Conservation (phyloP, 2,797 vertebrate species). For the Halcyon chelicuti region DNA sequence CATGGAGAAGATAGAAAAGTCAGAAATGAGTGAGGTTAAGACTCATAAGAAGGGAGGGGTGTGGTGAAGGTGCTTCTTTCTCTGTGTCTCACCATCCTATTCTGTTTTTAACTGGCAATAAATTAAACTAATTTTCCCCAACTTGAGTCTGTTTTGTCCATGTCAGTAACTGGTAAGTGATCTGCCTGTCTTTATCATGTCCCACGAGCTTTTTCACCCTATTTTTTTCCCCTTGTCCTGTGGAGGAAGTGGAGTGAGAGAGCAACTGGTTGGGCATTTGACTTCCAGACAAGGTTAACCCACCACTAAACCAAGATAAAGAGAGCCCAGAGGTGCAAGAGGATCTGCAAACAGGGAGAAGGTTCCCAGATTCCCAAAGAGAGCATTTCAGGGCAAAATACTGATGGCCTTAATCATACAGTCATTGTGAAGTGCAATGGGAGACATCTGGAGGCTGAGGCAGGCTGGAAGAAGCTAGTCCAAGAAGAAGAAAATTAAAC, state of each 20-base stretch:
- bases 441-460: background rate
- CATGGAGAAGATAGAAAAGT: background rate
- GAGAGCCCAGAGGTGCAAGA: background rate
- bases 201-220: background rate
- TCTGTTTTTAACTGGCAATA: background rate
- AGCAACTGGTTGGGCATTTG: background rate
- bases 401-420: background rate
- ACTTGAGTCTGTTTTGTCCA: background rate
- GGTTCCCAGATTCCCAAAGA: background rate
- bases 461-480: background rate
- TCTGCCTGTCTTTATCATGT: background rate
- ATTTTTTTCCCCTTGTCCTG: background rate
- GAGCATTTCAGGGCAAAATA: background rate
- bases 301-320: background rate
- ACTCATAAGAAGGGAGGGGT: background rate
- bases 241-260: background rate
- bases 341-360: background rate
- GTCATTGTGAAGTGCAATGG: background rate
- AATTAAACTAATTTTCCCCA: background rate
- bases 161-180: background rate
- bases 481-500: background rate
- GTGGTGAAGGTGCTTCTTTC: background rate
- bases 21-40: background rate
- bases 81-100: background rate
- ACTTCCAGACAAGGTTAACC: background rate